These are phyloP conservation scores for Pseudorectes ferrugineus DNA, from an alignment of 2,113 vertebrate species.

Conservation along the genomic window DNA sequence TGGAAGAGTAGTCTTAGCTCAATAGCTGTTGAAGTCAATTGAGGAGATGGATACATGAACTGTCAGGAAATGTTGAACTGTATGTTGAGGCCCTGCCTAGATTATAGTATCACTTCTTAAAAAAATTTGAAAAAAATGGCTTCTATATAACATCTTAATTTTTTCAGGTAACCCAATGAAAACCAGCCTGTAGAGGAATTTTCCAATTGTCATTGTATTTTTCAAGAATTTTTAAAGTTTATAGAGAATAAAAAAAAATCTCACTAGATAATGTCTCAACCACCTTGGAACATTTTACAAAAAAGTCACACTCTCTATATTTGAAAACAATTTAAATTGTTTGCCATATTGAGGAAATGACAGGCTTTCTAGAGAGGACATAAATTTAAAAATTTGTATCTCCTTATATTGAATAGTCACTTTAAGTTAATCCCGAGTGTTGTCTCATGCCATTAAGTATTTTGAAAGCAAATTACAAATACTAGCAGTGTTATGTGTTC, in stretches of 20 bases:
- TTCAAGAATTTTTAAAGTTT: neutral
- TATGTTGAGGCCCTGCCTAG: neutral
- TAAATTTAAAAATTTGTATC: neutral
- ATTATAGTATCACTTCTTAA: neutral
- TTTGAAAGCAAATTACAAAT: neutral
- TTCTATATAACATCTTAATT: neutral
- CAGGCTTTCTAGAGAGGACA: neutral
- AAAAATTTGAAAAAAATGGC: rapidly evolving
- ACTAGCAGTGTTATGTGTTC: neutral
- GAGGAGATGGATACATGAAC: neutral
- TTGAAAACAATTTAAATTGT: neutral
- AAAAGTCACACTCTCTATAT: neutral
- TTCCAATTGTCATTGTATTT: neutral
- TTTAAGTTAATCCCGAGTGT: neutral
- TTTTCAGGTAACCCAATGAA: neutral
- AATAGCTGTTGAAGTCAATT: neutral
- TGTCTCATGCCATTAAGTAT: neutral
- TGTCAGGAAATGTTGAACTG: neutral
- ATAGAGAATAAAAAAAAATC: neutral
- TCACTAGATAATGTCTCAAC: neutral
- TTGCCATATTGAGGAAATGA: neutral
- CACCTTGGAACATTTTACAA: neutral
- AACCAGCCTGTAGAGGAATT: neutral
- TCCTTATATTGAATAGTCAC: neutral
- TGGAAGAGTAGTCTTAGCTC: neutral